Percentiles rank a stretch among this genome's conserved stretches.
Conservation (phyloP, 2,797 vertebrate species). For the Phyllotis vaccarum region DNA sequence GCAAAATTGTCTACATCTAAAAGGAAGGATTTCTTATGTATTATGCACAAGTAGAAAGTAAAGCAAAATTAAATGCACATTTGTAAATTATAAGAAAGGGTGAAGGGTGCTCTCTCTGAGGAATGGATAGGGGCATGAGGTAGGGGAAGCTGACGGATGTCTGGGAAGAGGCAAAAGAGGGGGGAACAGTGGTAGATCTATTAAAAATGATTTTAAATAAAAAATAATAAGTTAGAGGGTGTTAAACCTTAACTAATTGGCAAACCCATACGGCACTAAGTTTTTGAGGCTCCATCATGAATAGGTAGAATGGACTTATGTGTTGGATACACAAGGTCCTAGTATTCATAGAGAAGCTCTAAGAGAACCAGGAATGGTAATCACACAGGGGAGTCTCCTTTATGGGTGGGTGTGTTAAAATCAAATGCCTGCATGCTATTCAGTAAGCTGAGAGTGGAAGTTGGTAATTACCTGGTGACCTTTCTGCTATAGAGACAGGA, state of each 20-base stretch:
- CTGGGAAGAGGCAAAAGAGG: too few relatives aligned
- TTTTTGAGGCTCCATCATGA: neutral
- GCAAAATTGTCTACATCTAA: conserved; percentile 4
- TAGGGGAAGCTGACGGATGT: too few relatives aligned
- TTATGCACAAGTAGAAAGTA: neutral
- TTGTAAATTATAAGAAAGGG: conserved; percentile 2
- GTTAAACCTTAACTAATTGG: neutral
- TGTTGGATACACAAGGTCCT: neutral
- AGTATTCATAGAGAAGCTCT: neutral
- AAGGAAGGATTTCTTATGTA: neutral
- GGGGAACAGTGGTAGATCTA: too few relatives aligned
- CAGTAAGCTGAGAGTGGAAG: neutral
- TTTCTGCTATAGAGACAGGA: neutral
- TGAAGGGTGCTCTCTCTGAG: neutral
- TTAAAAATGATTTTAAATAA: too few relatives aligned
- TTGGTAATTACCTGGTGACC: neutral
- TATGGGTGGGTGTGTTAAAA: neutral
- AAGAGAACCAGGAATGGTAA: neutral
- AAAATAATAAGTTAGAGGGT: too few relatives aligned
- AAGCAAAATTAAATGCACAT: neutral
- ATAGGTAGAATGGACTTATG: neutral
- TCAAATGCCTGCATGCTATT: neutral
- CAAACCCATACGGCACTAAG: neutral
- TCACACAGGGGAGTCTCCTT: neutral
- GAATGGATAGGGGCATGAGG: too few relatives aligned